Conservation (phyloP, 2,113 vertebrate genomes). For the Eolophus roseicapilla region DNA sequence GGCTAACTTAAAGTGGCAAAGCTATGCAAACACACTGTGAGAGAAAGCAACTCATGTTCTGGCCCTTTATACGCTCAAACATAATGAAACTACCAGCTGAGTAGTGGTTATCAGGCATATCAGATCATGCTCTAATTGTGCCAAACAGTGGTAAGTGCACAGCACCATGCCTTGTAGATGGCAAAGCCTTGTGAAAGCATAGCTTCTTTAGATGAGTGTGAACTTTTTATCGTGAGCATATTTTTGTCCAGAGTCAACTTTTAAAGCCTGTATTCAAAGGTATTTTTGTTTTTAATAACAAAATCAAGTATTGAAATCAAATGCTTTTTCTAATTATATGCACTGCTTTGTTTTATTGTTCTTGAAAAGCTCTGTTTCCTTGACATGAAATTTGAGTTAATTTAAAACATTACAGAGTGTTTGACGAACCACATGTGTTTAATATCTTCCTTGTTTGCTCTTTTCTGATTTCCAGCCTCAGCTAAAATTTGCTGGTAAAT, state of each 20-base stretch:
- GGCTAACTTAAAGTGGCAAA: not conserved
- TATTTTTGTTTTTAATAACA: not conserved
- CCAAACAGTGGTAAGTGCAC: not conserved
- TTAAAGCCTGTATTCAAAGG: not conserved
- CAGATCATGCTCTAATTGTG: conserved; percentile 57
- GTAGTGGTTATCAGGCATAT: conserved; percentile 28
- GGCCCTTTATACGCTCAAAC: not conserved
- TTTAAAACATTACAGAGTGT: not conserved
- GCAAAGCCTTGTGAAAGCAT: not conserved
- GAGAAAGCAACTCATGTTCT: not conserved
- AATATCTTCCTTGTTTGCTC: not conserved
- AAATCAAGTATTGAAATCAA: not conserved
- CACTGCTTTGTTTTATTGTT: not conserved
- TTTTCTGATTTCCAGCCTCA: not conserved
- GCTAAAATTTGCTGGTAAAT: not conserved
- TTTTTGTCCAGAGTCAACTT: not conserved
- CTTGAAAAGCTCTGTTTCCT: not conserved
- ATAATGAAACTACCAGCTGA: not conserved
- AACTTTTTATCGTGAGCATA: not conserved
- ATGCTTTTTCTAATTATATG: not conserved
- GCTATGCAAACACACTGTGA: not conserved
- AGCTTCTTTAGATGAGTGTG: not conserved
- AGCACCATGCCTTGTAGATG: not conserved
- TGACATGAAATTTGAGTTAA: not conserved
- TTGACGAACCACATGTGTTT: not conserved